A percentile compares a stretch with the other conserved stretches of the same genome.
Evolutionary conservation across 2,888 invertebrate genomes (phyloP).

Genomic region (Cosmopolites sordidus): DNA sequence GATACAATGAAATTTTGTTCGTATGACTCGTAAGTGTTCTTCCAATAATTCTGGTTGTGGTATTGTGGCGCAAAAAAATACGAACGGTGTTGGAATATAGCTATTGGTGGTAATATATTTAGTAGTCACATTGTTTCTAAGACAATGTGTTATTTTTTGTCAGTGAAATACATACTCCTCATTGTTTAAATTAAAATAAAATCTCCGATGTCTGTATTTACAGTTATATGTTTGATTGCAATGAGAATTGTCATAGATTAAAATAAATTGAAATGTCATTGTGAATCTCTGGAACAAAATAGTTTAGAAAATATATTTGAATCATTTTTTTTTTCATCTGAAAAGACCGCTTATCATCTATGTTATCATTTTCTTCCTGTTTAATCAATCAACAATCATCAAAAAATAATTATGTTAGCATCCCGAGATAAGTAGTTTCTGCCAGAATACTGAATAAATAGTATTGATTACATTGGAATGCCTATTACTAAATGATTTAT

Average conservation of each 20-base stretch:
- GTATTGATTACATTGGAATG: no score
- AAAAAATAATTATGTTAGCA: no score
- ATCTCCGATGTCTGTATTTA: neutral
- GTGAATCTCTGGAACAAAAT: neutral
- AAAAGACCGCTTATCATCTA: no score
- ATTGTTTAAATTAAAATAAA: slow-evolving; percentile 14
- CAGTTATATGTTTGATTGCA: neutral
- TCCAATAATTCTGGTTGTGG: slow-evolving; percentile 6
- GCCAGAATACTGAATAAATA: no score
- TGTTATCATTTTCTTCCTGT: no score
- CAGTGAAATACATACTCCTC: slow-evolving; percentile 22
- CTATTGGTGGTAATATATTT: no score
- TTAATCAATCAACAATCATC: no score
- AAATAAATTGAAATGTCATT: neutral
- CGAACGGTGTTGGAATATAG: slow-evolving; percentile 4
- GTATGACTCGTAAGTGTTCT: slow-evolving; percentile 27
- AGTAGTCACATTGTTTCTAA: slow-evolving; percentile 12
- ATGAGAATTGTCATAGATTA: neutral
- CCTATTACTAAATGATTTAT: no score
- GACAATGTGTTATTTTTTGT: slow-evolving; percentile 24
- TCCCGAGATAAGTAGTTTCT: no score
- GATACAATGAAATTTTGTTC: slow-evolving; percentile 29
- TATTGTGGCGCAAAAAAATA: slow-evolving; percentile 3
- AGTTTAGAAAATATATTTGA: no score
- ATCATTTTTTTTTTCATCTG: no score